These are phyloP conservation scores for Octodonta nipae DNA, from an alignment of 2,888 invertebrate species.

Conservation along the genomic window DNA sequence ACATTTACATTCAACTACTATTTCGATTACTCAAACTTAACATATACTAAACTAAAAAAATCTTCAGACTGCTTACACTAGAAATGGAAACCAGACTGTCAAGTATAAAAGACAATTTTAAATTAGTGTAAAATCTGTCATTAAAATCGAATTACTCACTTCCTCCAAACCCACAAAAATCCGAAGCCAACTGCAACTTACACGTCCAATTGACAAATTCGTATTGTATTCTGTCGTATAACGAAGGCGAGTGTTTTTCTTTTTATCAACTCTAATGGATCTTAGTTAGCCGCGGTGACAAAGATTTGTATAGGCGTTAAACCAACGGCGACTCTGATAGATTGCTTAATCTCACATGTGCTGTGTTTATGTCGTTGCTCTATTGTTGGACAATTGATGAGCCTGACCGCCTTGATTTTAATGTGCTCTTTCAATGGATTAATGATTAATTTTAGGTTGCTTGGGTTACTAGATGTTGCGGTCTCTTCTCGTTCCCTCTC, in stretches of 20 bases:
- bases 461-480: not conserved
- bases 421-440: constrained; percentile 27
- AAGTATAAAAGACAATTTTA: too few relatives aligned
- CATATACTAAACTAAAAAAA: too few relatives aligned
- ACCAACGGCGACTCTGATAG: constrained; percentile 17
- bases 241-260: too few relatives aligned
- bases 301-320: constrained; percentile 19
- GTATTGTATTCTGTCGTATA: constrained; percentile 13
- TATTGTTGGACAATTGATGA: constrained; percentile 29
- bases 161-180: too few relatives aligned
- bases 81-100: too few relatives aligned
- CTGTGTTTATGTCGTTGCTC: constrained; percentile 24
- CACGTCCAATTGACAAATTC: constrained; percentile 14
- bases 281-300: constrained; percentile 18
- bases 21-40: too few relatives aligned
- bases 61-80: too few relatives aligned
- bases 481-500: not conserved
- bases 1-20: too few relatives aligned
- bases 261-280: constrained; percentile 12
- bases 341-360: constrained; percentile 23
- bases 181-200: too few relatives aligned
- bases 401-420: constrained; percentile 26
- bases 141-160: too few relatives aligned
- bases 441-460: constrained; percentile 21
- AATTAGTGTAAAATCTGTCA: too few relatives aligned